Evolutionary conservation across 2,888 invertebrate genomes (phyloP), one percentile per base, ranked within the genome.

Genomic region (Lepidochrysops patricia): DNA sequence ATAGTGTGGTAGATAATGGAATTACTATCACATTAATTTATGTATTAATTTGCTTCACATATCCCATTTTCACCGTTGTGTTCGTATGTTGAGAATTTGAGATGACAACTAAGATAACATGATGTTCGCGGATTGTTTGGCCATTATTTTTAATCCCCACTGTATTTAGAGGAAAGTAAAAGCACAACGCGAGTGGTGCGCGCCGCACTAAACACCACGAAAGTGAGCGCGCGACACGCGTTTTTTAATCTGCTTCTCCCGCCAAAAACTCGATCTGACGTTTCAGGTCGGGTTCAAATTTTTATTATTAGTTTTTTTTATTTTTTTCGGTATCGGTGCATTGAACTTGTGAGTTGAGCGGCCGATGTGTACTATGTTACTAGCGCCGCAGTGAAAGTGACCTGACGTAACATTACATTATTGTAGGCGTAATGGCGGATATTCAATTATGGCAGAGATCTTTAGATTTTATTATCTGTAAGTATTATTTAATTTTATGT

Each of bases 371-470:
- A 76, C 80, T 79, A 79, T 84, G 82, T 79, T 79, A 76, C 76
- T 74, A 75, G 60, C 75, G 70, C 71, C 76, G 72, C 72, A 84
- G 87, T 87, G 88, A 88, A 88, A 88, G 88, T 87, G 84, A 60
- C 69, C 79, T 87, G 85, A 86, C 87, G 87, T 82, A 87, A 86
- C 72, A 69, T 83, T 83, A 82, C 81, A 82, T 84, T 84, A 81
- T 79, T 80, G 68, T 68, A 74, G 70, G 70, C 76, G 76, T 73
- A 76, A 85, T 87, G 87, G 81, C 86, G 80, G 80, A 83, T 82
- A 73, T 72, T 73, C 77, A 75, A 69, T 76, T 83, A 70, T 80
- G 83, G 80, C 84, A 81, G 74, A 76, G 83, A 76, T 76, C 79
- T 72, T 54, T 66, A 64, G 63, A 62, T 63, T 63, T 67, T 57